A percentile compares a stretch with the other conserved stretches of the same genome.
Conservation (phyloP, 2,113 vertebrate genomes). For the Labeo rohita region DNA sequence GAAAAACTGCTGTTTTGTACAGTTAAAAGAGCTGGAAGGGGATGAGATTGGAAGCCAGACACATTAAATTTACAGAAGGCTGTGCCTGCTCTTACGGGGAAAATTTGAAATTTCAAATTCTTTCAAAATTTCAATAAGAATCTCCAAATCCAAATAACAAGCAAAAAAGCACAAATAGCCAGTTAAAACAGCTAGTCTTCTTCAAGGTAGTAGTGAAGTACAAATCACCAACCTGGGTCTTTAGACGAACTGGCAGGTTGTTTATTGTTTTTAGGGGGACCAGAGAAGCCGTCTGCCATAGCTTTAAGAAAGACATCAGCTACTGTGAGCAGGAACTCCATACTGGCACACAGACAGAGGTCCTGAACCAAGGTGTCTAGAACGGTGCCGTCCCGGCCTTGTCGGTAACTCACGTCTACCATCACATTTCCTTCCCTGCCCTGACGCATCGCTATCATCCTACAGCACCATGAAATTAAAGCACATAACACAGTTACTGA, state of each 20-base stretch:
- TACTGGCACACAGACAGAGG: slow-evolving; percentile 92
- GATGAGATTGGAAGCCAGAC: too few relatives aligned
- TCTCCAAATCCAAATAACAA: too few relatives aligned
- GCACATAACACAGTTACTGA: not conserved
- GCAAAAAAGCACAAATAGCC: too few relatives aligned
- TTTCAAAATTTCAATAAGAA: too few relatives aligned
- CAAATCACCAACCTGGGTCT: slow-evolving; percentile 77
- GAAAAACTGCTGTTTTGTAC: too few relatives aligned
- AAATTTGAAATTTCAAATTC: too few relatives aligned
- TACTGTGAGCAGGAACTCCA: slow-evolving; percentile 93
- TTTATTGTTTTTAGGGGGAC: slow-evolving; percentile 75
- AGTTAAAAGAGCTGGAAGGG: too few relatives aligned
- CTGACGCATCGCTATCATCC: slow-evolving; percentile 92
- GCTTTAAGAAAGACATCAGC: slow-evolving; percentile 91
- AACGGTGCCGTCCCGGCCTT: slow-evolving; percentile 81
- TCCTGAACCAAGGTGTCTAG: slow-evolving; percentile 88
- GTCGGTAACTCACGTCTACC: slow-evolving; percentile 88
- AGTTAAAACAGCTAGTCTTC: not conserved
- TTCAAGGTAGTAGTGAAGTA: not conserved
- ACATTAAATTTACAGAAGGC: too few relatives aligned
- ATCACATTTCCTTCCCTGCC: slow-evolving; percentile 90
- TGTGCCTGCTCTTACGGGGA: too few relatives aligned
- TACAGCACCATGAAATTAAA: slow-evolving; percentile 53
- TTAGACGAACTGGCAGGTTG: slow-evolving; percentile 66
- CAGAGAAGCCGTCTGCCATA: slow-evolving; percentile 78